Conservation (phyloP, 2,797 vertebrate species). For the Dromococcyx pavoninus region DNA sequence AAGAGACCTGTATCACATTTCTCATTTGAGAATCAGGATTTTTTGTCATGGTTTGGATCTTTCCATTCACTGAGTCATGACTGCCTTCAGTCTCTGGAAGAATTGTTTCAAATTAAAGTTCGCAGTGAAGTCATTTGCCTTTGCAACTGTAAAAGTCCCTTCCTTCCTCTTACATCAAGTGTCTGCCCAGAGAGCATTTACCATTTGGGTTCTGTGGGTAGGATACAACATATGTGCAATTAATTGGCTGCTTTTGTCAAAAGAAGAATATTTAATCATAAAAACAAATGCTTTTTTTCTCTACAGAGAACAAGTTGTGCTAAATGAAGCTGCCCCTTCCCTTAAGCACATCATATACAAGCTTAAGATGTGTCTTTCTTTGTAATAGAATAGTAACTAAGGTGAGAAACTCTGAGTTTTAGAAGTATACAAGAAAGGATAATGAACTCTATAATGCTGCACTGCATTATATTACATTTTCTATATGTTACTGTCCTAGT, state of each 20-base stretch:
- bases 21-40: conserved; percentile 24
- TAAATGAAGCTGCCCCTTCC: conserved; percentile 25
- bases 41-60: background rate
- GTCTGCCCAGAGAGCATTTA: conserved; percentile 10
- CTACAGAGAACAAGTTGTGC: background rate
- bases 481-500: background rate
- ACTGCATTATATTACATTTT: background rate
- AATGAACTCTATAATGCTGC: background rate
- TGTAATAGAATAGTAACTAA: conserved; percentile 45
- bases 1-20: background rate
- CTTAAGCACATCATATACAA: background rate
- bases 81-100: conserved; percentile 36
- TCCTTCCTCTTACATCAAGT: conserved; percentile 23
- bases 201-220: conserved; percentile 36
- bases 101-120: conserved; percentile 17
- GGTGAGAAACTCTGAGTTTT: background rate
- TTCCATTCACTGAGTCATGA: conserved; percentile 18
- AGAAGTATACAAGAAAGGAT: background rate
- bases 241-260: conserved; percentile 57
- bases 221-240: background rate
- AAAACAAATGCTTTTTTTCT: conserved; percentile 51
- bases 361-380: conserved; percentile 4
- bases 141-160: conserved; percentile 6
- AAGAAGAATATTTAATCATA: conserved; percentile 49
- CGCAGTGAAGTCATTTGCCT: conserved; percentile 31